Evolutionary conservation across 2,797 vertebrate genomes (phyloP), one percentile per base, ranked within the genome.

Genomic region (Phoxinus dragarum): DNA sequence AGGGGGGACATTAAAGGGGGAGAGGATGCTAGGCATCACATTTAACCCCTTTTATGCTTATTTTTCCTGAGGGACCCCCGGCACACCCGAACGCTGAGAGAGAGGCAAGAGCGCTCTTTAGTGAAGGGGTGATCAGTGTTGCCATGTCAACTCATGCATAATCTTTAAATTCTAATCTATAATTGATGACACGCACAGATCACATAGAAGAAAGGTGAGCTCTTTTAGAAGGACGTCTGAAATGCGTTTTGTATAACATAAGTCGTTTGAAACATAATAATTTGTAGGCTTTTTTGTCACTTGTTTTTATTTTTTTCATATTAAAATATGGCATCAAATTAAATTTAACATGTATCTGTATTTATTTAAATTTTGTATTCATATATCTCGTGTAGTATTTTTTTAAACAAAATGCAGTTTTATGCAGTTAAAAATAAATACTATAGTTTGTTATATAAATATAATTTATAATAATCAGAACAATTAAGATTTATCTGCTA

Each of bases 21-120:
- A 82, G 42, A 75, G 90, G 87, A 90, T 84, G 94, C 92, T 87
- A 96, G 96, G 94, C 93, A 93, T 96, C 97, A 96, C 97, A 96
- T 97, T 98, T 97, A 97, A 97, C 96, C 95, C 96, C 96, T 98
- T 97, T 97, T 95, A 96, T 95, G 94, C 94, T 96, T 94, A 97
- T 96, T 97, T 97, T 97, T 98, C 97, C 91, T 84, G 94, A 89
- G 96, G 95, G 92, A 94, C 92, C 86, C 89, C 87, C 86, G 90
- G 49, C 90, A 90, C 92, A 92, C 93, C 93, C 90, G 92, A 90
- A 89, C 92, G 91, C 89, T 91, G 90, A 94, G 94, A 94, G 94
- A 94, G 92, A 93, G 92, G 93, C 92, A 92, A 93, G 91, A 93
- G 91, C 91, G 93, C 91, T 90, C 87, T 93, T 91, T 90, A 92